Evolutionary conservation across 2,888 invertebrate species (phyloP).

Genomic region (Hanleya hanleyi): DNA sequence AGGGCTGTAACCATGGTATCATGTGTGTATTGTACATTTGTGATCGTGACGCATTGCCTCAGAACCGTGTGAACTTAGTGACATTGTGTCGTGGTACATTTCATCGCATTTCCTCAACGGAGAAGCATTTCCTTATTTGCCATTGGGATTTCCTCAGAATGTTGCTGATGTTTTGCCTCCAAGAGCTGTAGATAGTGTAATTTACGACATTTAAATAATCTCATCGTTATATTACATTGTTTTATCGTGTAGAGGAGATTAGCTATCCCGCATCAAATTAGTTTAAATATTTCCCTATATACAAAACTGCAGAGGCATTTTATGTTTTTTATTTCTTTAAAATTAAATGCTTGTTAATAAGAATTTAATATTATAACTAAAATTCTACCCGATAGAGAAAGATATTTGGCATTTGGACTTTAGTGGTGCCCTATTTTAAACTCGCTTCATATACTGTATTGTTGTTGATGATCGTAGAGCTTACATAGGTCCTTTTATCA

Average conservation of each 20-base stretch:
- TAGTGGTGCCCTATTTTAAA: neutral
- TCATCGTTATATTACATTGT: neutral
- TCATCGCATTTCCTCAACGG: neutral
- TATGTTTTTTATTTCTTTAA: neutral
- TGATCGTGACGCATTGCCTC: neutral
- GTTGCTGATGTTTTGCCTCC: neutral
- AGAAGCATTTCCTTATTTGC: constrained; percentile 1
- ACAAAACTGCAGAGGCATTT: neutral
- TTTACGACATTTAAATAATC: neutral
- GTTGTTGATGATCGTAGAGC: neutral
- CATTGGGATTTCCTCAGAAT: neutral
- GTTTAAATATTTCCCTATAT: neutral
- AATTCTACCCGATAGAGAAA: neutral
- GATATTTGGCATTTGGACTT: neutral
- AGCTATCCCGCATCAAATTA: neutral
- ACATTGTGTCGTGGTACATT: neutral
- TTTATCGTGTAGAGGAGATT: neutral
- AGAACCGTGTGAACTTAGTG: neutral
- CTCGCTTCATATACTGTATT: neutral
- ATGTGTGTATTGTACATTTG: neutral
- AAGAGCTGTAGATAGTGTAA: constrained; percentile 29
- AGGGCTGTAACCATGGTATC: too few relatives aligned
- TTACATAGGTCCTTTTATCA: neutral
- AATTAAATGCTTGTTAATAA: constrained; percentile 2
- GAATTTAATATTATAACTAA: neutral